Base-by-base conservation (phyloP, 2,797 vertebrate species). In the Benthosema pterotum region DNA sequence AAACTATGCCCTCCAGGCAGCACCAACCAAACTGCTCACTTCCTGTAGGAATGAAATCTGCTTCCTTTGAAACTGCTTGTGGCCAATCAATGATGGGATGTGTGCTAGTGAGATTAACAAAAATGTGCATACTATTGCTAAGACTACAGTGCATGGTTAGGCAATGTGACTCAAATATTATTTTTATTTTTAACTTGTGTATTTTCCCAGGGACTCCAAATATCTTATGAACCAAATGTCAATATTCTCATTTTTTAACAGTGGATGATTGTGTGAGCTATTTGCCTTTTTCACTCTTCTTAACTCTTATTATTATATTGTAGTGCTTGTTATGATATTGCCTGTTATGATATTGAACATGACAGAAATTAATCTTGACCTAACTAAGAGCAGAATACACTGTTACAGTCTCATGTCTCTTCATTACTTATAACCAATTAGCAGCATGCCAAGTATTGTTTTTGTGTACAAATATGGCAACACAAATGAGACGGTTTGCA, bases 61-160 rank as follows among this genome's bases (percentile, higher is more conserved):
- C 81, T 89, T 90, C 89, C 89, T 86, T 67, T 63, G 43, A 74
- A 69, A 19, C 63, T 71, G 81, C 87, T 84, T 79, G 60, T 55
- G 67, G 66, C 47, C 12, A n/a, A 17, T 18, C 50, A 9, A 5
- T 22, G 19, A 42, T 42, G 25, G 17, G 64, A 25, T n/a, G 69
- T 28, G 18, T 42, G 46, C n/a, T 14, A n/a, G 22, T 42, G 70
- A 60, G 56, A 49, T 63, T 63, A 1, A 18, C 25, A 43, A 22
- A 63, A 49, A 45, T 25, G 8, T 38, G 32, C 9, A 15, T 15
- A 50, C 65, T 74, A 25, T 25, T 50, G 47, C 32, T 60, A 55
- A 5, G 42, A 17, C 0, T 11, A 4, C 22, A n/a, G 59, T 63
- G 64, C 47, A 38, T 69, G 48, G 8, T 38, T 9, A 38, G 32